These are phyloP conservation scores for Zaprionus ornatus DNA, from an alignment of 1,140 invertebrate species.

Conservation along the genomic window DNA sequence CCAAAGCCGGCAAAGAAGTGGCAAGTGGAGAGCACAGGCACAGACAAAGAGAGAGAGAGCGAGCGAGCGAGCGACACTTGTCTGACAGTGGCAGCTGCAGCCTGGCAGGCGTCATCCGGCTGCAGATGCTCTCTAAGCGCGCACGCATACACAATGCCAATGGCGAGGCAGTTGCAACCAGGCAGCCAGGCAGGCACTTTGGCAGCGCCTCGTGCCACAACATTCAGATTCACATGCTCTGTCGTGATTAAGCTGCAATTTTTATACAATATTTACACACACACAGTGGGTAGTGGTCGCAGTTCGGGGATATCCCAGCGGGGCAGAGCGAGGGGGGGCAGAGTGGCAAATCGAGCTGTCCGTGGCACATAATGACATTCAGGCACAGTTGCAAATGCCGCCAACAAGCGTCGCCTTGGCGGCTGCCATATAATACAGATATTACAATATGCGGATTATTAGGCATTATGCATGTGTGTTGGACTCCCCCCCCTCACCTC, in stretches of 20 bases:
- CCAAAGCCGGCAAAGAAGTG: constrained; percentile 52
- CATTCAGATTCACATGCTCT: constrained; percentile 57
- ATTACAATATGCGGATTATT: constrained; percentile 82
- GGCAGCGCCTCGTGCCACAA: constrained; percentile 57
- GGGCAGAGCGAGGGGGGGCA: not conserved
- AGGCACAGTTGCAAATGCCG: constrained; percentile 56
- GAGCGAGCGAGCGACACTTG: constrained; percentile 53
- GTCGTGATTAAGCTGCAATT: constrained; percentile 77
- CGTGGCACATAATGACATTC: constrained; percentile 71
- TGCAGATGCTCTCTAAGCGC: constrained; percentile 39
- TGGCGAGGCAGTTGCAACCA: constrained; percentile 33
- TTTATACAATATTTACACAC: constrained; percentile 72
- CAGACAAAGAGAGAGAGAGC: constrained; percentile 1
- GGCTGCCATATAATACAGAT: constrained; percentile 71
- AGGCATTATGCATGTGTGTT: constrained; percentile 74
- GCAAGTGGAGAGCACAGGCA: constrained; percentile 1
- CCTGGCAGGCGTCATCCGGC: constrained; percentile 63
- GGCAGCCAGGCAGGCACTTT: constrained; percentile 49
- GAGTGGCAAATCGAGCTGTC: constrained; percentile 11
- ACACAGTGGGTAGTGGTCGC: constrained; percentile 23
- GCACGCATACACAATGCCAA: constrained; percentile 31
- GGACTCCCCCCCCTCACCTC: not conserved
- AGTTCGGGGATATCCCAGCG: not conserved
- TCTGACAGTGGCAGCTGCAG: constrained; percentile 57
- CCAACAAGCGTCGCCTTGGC: constrained; percentile 31